Evolutionary conservation across 2,888 invertebrate species (phyloP).

Genomic region (Phyto melanocephala): DNA sequence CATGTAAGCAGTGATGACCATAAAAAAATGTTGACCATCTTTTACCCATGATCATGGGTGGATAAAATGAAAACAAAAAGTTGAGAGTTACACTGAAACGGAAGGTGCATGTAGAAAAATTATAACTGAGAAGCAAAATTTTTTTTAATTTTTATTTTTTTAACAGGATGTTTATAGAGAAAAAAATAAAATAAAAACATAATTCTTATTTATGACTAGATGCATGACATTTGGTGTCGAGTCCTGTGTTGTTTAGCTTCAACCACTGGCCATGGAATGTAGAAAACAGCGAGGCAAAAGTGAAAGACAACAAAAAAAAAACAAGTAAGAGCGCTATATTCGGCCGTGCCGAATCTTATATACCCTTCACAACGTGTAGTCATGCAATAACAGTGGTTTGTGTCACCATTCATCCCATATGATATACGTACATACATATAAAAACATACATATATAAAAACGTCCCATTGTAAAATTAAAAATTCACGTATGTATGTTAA

Average conservation of each 20-base stretch:
- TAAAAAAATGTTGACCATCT: slow-evolving; percentile 59
- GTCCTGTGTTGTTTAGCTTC: slow-evolving; percentile 36
- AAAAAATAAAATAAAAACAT: slow-evolving; percentile 57
- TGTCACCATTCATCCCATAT: too few species aligned
- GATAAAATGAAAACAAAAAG: neutral
- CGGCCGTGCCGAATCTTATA: too few species aligned
- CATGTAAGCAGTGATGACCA: slow-evolving; percentile 47
- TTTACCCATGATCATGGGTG: slow-evolving; percentile 13
- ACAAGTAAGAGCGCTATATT: too few species aligned
- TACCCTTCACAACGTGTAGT: too few species aligned
- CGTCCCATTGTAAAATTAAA: too few species aligned
- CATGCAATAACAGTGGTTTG: too few species aligned
- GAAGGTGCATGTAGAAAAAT: slow-evolving; percentile 65
- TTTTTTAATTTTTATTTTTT: neutral
- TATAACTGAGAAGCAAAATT: slow-evolving; percentile 14
- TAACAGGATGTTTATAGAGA: slow-evolving; percentile 67
- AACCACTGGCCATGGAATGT: slow-evolving; percentile 46
- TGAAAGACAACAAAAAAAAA: too few species aligned
- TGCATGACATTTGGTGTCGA: slow-evolving; percentile 64
- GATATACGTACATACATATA: too few species aligned
- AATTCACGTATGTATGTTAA: too few species aligned
- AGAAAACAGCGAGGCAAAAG: slow-evolving; percentile 31
- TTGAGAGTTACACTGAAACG: slow-evolving; percentile 34
- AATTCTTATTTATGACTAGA: slow-evolving; percentile 69
- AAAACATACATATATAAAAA: too few species aligned